A percentile compares a stretch with the other conserved stretches of the same genome.
These are phyloP conservation scores for Entelurus aequoreus DNA, from an alignment of 2,113 vertebrate genomes.

Conservation along the genomic window DNA sequence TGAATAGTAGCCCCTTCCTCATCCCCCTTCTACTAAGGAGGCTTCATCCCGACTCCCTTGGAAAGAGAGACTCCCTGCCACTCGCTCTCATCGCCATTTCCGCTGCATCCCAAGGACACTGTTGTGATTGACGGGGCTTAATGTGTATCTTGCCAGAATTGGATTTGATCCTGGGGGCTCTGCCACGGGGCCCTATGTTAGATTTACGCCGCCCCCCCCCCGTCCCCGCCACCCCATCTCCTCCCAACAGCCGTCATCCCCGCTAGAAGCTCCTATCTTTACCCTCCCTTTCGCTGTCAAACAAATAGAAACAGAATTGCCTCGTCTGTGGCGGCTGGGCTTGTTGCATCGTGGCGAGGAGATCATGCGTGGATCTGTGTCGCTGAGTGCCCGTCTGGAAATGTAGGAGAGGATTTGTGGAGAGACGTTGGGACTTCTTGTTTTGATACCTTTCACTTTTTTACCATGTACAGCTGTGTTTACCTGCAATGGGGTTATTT, in stretches of 20 bases:
- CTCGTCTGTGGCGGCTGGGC: slow-evolving; percentile 58
- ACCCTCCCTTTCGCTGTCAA: slow-evolving; percentile 56
- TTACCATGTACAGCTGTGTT: slow-evolving; percentile 29
- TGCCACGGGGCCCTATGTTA: slow-evolving; percentile 75
- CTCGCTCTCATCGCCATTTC: slow-evolving; percentile 78
- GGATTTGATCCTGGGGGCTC: slow-evolving; percentile 85
- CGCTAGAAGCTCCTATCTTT: slow-evolving; percentile 36
- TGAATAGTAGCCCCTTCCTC: background rate
- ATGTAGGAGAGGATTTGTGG: slow-evolving; percentile 28
- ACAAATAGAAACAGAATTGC: slow-evolving; percentile 86
- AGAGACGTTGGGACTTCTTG: slow-evolving; percentile 3
- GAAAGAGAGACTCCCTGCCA: slow-evolving; percentile 45
- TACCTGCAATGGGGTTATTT: background rate
- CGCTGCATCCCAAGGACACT: slow-evolving; percentile 80
- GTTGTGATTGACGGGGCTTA: slow-evolving; percentile 84
- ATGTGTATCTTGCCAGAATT: slow-evolving; percentile 86
- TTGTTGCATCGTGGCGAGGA: slow-evolving; percentile 63
- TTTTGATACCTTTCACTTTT: slow-evolving; percentile 9
- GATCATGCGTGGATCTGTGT: slow-evolving; percentile 73
- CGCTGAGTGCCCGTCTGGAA: slow-evolving; percentile 54
- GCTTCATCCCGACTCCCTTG: slow-evolving; percentile 57
- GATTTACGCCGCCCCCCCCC: slow-evolving; percentile 65
- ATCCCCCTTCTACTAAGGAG: slow-evolving; percentile 13
- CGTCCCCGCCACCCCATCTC: slow-evolving; percentile 2
- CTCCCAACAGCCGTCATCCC: background rate